Conservation (phyloP, 2,113 vertebrate species). For the Spermophilus dauricus region DNA sequence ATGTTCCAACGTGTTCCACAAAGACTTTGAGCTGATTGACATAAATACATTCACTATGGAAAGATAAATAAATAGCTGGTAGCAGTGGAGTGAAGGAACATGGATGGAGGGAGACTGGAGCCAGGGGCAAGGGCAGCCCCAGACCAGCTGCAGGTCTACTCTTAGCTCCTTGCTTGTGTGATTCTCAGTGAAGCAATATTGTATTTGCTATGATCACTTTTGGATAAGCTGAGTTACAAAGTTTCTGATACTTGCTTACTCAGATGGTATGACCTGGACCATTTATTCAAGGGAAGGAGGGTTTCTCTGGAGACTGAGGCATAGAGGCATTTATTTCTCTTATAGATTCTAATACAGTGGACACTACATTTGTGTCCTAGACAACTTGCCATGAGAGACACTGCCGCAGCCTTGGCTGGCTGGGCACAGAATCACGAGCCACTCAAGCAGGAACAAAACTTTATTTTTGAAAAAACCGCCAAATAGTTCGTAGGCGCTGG, state of each 20-base stretch:
- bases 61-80: neutral
- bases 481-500: no score
- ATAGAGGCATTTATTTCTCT: neutral
- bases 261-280: neutral
- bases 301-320: neutral
- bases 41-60: neutral
- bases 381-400: neutral
- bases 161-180: no score
- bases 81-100: neutral
- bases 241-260: neutral
- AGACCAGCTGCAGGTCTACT: no score
- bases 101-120: neutral
- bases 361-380: neutral
- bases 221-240: neutral
- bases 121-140: rapidly evolving
- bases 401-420: no score
- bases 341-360: neutral
- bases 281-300: neutral
- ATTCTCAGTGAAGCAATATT: neutral
- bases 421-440: no score
- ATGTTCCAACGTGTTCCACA: neutral
- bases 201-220: no score
- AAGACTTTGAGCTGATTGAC: neutral
- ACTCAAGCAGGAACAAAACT: no score
- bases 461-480: no score